Base-by-base conservation (phyloP, 2,113 vertebrate genomes). In the Odontesthes bonariensis region DNA sequence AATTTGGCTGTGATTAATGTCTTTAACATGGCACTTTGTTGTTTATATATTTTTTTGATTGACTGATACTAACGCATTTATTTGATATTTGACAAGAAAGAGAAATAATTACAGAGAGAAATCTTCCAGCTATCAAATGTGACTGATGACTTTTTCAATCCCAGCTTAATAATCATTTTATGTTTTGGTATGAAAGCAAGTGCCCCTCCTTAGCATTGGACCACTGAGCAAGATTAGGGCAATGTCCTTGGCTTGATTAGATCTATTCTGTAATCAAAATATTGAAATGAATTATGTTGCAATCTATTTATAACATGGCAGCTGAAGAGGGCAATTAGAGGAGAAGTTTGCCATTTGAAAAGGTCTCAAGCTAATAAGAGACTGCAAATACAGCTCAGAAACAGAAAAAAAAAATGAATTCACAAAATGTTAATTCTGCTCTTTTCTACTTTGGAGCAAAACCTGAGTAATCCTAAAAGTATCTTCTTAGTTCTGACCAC, bases 401-500 rank as follows among this genome's bases (percentile, higher is more conserved):
- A 14, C 13, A 6, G 4, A 14, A n/a, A 40, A 42, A 40, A 51
- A 32, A 8, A 23, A 27, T 55, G 13, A 57, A 38, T n/a, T 73
- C 27, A 38, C 35, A 38, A 38, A 8, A 38, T 38, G 2, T 38
- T 38, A 38, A 38, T 10, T 38, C 35, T 38, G 6, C 35, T 38
- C 35, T 10, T 38, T 38, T 38, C 23, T 27, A 56, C 46, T 57
- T 32, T 20, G 33, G 10, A 42, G 33, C 27, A 16, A 5, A 57
- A 27, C 42, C 56, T 44, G 47, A 60, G 38, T 69, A 46, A 52
- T 69, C 17, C 31, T 35, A 75, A 27, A 70, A 68, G 71, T 59
- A 35, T 66, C 55, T 54, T 81, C 27, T 76, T 65, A 27, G 51
- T n/a, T 76, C 70, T 65, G 82, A 68, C 62, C 74, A 42, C 66